Evolutionary conservation across 2,888 invertebrate species (phyloP).

Genomic region (Griposia aprilina): DNA sequence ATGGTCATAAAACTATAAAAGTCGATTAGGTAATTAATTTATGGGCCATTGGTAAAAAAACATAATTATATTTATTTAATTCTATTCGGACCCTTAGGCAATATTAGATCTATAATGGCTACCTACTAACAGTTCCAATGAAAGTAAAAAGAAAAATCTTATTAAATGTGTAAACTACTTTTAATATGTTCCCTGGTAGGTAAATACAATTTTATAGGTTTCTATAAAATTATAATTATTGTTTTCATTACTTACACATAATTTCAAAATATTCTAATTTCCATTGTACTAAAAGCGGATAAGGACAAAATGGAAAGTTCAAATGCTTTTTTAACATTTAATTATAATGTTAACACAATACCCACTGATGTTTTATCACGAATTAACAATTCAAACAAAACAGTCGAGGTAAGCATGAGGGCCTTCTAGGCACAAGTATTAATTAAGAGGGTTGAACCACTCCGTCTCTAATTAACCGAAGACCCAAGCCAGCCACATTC

Average conservation of each 20-base stretch:
- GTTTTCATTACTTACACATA: conserved; percentile 11
- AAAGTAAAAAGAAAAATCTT: background rate
- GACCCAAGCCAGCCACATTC: conserved; percentile 89
- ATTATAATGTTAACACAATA: conserved; percentile 82
- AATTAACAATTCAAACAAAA: conserved; percentile 89
- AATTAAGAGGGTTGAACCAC: conserved; percentile 90
- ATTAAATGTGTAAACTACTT: background rate
- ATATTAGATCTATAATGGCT: background rate
- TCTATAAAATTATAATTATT: background rate
- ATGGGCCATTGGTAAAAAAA: conserved; percentile 27
- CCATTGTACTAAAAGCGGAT: conserved; percentile 46
- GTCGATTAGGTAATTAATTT: conserved; percentile 38
- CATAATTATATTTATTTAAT: too few relatives aligned
- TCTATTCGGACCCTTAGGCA: too few relatives aligned
- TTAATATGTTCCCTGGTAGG: background rate
- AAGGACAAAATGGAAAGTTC: conserved; percentile 61
- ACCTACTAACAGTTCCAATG: background rate
- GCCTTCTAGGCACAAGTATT: conserved; percentile 88
- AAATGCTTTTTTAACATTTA: conserved; percentile 74
- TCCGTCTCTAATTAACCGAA: conserved; percentile 90
- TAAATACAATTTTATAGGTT: background rate
- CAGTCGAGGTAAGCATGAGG: conserved; percentile 84
- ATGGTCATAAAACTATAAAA: conserved; percentile 51
- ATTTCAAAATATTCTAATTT: conserved; percentile 41
- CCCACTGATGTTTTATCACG: conserved; percentile 83